Base-by-base conservation (phyloP, 2,888 invertebrate genomes). In the Pardosa pseudoannulata region DNA sequence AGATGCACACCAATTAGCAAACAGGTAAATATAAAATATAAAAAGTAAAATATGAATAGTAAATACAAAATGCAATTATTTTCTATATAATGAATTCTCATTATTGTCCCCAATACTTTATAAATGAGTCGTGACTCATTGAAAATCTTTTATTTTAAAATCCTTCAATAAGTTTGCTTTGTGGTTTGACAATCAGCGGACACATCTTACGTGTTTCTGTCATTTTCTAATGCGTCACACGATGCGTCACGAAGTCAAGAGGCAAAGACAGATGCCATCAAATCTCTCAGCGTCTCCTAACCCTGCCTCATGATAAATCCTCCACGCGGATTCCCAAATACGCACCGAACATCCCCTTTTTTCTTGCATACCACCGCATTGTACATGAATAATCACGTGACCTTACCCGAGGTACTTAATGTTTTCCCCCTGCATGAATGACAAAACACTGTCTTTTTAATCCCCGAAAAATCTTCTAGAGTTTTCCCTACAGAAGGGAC, bases 171-270 rank as follows among this genome's bases (percentile, higher is more conserved):
- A n/a, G n/a, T n/a, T n/a, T n/a, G n/a, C n/a, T n/a, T n/a, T n/a
- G n/a, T n/a, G n/a, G n/a, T n/a, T n/a, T n/a, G n/a, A n/a, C n/a
- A n/a, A n/a, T n/a, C n/a, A n/a, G n/a, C n/a, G n/a, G n/a, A n/a
- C n/a, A n/a, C n/a, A n/a, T n/a, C n/a, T n/a, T n/a, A n/a, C n/a
- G n/a, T n/a, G n/a, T n/a, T n/a, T n/a, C n/a, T n/a, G n/a, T n/a
- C n/a, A n/a, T n/a, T n/a, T n/a, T n/a, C 5, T 11, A 16, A 41
- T 70, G 70, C 23, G 41, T 70, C 70, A 70, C 13, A 28, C 0
- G 28, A 28, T 70, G 70, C 28, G 70, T 70, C 70, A 70, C 28
- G 28, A 70, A 70, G 70, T 70, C 41, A 70, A 70, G 70, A 41
- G 70, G 27, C 23, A 0, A 9, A 41, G 70, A 36, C 36, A 70